phyloP scores from a whole-genome alignment of 1,140 invertebrate species.

The Cardiocondyla obscurior region DNA sequence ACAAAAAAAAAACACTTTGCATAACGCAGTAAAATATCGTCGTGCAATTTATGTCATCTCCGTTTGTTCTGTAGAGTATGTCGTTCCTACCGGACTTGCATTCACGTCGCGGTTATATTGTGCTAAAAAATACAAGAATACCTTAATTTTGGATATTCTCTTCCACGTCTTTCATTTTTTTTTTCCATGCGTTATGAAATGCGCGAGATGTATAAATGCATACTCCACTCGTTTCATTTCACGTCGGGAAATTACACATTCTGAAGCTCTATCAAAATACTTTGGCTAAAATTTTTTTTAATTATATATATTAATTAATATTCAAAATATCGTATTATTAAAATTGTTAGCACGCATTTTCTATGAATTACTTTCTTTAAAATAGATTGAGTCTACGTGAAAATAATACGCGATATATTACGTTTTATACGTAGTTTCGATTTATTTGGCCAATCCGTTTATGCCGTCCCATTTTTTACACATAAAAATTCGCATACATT shows the following conservation, averaged over 20 bases:
- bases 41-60: not conserved
- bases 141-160: conserved; percentile 11
- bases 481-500: conserved; percentile 13
- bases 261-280: not conserved
- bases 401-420: not conserved
- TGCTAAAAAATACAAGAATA: conserved; percentile 26
- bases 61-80: not conserved
- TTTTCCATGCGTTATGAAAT: not conserved
- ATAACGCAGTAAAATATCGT: not conserved
- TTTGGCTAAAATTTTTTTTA: not conserved
- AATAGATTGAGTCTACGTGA: not conserved
- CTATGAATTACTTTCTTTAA: not conserved
- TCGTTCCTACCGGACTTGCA: not conserved
- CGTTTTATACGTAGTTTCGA: conserved; percentile 29
- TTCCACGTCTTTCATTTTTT: not conserved
- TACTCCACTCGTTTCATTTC: not conserved
- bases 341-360: not conserved
- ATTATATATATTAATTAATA: not conserved
- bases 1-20: not conserved
- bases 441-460: conserved; percentile 9
- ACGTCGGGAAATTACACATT: not conserved
- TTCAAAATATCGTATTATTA: not conserved
- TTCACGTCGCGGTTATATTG: not conserved
- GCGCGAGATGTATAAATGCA: not conserved
- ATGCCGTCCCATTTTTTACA: not conserved